Percentiles rank a stretch among this genome's conserved stretches.
Conservation (phyloP, 2,113 vertebrate species). For the Ptilonorhynchus violaceus region DNA sequence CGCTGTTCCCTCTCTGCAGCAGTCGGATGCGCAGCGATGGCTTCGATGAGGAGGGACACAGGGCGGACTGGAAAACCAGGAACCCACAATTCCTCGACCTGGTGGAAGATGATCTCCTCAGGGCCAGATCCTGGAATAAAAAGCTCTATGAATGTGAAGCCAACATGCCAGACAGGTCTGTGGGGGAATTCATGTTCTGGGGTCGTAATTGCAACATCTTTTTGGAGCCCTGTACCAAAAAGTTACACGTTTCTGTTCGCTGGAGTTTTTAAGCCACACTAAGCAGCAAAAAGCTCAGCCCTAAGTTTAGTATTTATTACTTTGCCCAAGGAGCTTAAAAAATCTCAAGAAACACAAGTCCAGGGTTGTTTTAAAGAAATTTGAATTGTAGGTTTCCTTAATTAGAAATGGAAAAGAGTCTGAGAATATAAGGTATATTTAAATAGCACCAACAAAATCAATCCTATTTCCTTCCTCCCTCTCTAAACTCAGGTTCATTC, state of each 20-base stretch:
- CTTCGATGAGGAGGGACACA: slow-evolving; percentile 78
- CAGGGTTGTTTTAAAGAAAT: not conserved
- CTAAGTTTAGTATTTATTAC: not conserved
- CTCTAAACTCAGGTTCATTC: not conserved
- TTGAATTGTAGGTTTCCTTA: not conserved
- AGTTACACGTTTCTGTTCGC: not conserved
- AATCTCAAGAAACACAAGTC: not conserved
- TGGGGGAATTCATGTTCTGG: not conserved
- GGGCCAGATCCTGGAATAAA: slow-evolving; percentile 87
- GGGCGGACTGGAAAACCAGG: slow-evolving; percentile 65
- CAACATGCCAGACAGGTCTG: slow-evolving; percentile 91
- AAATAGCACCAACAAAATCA: not conserved
- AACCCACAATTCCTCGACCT: slow-evolving; percentile 56
- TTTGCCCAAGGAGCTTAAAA: not conserved
- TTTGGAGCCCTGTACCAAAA: not conserved
- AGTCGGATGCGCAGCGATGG: slow-evolving; percentile 91
- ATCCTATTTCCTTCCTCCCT: not conserved
- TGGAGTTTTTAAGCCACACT: not conserved
- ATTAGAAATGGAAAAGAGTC: not conserved
- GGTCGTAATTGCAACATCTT: not conserved
- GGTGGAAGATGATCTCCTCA: slow-evolving; percentile 81
- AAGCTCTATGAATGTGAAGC: slow-evolving; percentile 92
- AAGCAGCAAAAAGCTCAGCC: not conserved
- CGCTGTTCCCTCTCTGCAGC: slow-evolving; percentile 56
- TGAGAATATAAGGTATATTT: not conserved